Percentiles rank a stretch among this genome's conserved stretches.
Evolutionary conservation across 1,140 invertebrate genomes (phyloP).

Genomic region (Nasonia giraulti): DNA sequence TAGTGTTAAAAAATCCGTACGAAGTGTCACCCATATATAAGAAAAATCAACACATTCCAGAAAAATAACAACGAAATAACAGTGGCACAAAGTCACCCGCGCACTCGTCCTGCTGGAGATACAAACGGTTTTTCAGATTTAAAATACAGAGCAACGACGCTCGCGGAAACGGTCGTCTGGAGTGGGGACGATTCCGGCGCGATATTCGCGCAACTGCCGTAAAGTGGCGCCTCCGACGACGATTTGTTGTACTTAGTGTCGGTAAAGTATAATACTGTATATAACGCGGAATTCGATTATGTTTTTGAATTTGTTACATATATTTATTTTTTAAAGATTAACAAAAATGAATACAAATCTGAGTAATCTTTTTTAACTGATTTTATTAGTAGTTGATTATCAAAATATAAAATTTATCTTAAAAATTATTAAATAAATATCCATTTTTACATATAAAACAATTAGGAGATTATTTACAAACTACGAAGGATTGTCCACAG

Average conservation of each 20-base stretch:
- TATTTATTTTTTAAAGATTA: not conserved
- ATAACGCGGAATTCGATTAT: not conserved
- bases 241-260: not conserved
- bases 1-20: slow-evolving; percentile 26
- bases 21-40: slow-evolving; percentile 22
- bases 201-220: not conserved
- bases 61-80: not conserved
- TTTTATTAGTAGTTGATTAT: not conserved
- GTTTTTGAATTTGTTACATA: not conserved
- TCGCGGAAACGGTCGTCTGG: not conserved
- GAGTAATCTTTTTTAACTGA: not conserved
- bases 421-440: not conserved
- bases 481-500: slow-evolving; percentile 54
- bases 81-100: not conserved
- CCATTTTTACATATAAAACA: not conserved
- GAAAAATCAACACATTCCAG: slow-evolving; percentile 19
- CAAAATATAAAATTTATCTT: slow-evolving; percentile 27
- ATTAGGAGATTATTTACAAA: not conserved
- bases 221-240: not conserved
- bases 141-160: slow-evolving; percentile 34
- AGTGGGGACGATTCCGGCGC: not conserved
- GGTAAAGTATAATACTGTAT: not conserved
- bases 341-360: not conserved
- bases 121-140: slow-evolving; percentile 44
- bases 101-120: not conserved